Base-by-base conservation (phyloP, 2,113 vertebrate genomes). In the Siniperca chuatsi region DNA sequence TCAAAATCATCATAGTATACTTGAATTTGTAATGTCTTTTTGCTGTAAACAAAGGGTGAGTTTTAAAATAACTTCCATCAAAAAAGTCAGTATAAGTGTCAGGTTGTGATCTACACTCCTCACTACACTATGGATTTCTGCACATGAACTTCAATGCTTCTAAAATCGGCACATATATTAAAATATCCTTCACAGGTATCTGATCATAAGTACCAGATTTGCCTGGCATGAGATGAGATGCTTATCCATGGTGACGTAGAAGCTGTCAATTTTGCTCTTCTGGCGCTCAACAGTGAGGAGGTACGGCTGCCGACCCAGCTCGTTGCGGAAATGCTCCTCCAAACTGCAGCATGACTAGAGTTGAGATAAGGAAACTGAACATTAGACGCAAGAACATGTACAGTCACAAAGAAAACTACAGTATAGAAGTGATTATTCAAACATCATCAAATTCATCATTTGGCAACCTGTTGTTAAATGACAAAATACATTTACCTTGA, bases 11-110 rank as follows among this genome's bases (percentile, higher is more conserved):
- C 50, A 67, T 61, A 61, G 33, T n/a, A 82, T 6, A 82, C 0
- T 12, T 82, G 62, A 21, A 75, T 79, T 79, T 84, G 76, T 62
- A 79, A 64, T 44, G 66, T 70, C 8, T 76, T 55, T 69, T 23
- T 1, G 20, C 25, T 52, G 33, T 16, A 69, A 76, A 82, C 0
- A 1, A 75, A 42, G 52, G 75, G 6, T 84, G 82, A 3, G 50
- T 58, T 50, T 84, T 78, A 84, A 20, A 74, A 50, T 20, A 79
- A 55, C 75, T 84, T 66, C 60, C 74, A 72, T 83, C 75, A 83
- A 2, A 73, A 21, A 79, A 66, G 40, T 78, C 58, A 10, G 5
- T 7, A 10, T 72, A 74, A 61, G 44, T 62, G n/a, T 74, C 44
- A 44, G 29, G 6, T 29, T 75, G n/a, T 75, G 68, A 58, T 42